phyloP scores from a whole-genome alignment of 2,888 invertebrate species.

The Pilophorus perplexus region DNA sequence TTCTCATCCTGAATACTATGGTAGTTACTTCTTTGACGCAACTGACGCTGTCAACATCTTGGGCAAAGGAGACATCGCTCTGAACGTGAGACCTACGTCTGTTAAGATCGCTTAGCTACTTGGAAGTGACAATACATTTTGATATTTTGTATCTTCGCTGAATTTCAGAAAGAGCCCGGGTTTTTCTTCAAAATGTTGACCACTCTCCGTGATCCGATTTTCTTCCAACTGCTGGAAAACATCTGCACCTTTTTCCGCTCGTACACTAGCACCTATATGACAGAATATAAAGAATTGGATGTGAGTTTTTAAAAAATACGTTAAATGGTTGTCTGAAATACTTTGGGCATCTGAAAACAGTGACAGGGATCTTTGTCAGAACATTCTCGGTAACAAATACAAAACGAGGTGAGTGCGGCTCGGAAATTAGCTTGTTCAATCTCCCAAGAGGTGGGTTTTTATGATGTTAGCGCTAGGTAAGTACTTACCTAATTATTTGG shows the following conservation, averaged over 20 bases:
- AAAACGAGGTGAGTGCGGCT: too few relatives aligned
- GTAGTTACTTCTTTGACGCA: slow-evolving; percentile 35
- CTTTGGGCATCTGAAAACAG: too few relatives aligned
- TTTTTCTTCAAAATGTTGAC: slow-evolving; percentile 41
- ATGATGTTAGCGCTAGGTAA: too few relatives aligned
- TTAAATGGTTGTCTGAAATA: too few relatives aligned
- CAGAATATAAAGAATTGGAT: slow-evolving; percentile 31
- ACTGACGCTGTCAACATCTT: slow-evolving; percentile 37
- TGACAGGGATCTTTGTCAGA: too few relatives aligned
- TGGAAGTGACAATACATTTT: background rate
- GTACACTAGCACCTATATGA: slow-evolving; percentile 28
- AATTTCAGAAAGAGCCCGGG: slow-evolving; percentile 37
- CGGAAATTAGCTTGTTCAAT: too few relatives aligned
- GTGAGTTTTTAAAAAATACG: too few relatives aligned
- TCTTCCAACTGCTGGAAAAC: slow-evolving; percentile 34
- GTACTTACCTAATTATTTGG: too few relatives aligned
- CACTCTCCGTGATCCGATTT: slow-evolving; percentile 35
- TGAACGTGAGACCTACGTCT: slow-evolving; percentile 12
- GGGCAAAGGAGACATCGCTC: slow-evolving; percentile 40
- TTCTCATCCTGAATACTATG: slow-evolving; percentile 39
- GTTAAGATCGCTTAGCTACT: background rate
- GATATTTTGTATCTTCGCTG: too few relatives aligned
- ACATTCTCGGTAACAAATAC: too few relatives aligned
- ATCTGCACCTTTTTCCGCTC: slow-evolving; percentile 32
- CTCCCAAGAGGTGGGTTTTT: too few relatives aligned